These are phyloP conservation scores for Rhinichthys klamathensis DNA, from an alignment of 2,113 vertebrate genomes.

Conservation along the genomic window DNA sequence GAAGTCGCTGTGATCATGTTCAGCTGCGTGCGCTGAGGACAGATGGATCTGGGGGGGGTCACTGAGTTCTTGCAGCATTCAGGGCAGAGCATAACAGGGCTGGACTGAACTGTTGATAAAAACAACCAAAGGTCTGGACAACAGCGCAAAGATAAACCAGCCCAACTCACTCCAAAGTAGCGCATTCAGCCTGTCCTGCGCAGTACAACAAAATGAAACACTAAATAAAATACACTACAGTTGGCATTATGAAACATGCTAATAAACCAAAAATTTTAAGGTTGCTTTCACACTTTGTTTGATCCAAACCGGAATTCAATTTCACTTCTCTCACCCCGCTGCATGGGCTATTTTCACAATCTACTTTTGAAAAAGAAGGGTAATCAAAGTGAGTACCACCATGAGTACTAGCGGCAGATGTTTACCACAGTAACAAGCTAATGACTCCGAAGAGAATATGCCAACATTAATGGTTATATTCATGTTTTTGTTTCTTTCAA, in stretches of 20 bases:
- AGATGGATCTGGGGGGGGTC: conserved; percentile 72
- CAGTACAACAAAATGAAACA: not conserved
- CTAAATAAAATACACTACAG: not conserved
- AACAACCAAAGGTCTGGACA: conserved; percentile 5
- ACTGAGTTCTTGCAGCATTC: conserved; percentile 68
- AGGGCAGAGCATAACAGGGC: conserved; percentile 57
- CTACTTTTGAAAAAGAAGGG: not conserved
- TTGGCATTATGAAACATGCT: not conserved
- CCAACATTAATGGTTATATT: not conserved
- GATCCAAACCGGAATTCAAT: not conserved
- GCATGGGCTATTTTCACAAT: not conserved
- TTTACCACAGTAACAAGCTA: not conserved
- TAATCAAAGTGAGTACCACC: not conserved
- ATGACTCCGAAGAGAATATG: not conserved
- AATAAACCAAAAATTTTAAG: not conserved
- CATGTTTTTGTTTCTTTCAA: not conserved
- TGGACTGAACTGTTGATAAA: conserved; percentile 43
- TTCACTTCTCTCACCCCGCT: not conserved
- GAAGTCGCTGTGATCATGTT: conserved; percentile 62
- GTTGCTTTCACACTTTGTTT: not conserved
- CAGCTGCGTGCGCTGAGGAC: conserved; percentile 66
- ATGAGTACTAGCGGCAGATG: not conserved
- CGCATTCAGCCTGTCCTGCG: not conserved
- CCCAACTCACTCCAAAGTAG: not conserved
- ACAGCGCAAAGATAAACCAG: not conserved